Evolutionary conservation across 1,140 invertebrate genomes (phyloP).

Genomic region (Ceratina australensis): DNA sequence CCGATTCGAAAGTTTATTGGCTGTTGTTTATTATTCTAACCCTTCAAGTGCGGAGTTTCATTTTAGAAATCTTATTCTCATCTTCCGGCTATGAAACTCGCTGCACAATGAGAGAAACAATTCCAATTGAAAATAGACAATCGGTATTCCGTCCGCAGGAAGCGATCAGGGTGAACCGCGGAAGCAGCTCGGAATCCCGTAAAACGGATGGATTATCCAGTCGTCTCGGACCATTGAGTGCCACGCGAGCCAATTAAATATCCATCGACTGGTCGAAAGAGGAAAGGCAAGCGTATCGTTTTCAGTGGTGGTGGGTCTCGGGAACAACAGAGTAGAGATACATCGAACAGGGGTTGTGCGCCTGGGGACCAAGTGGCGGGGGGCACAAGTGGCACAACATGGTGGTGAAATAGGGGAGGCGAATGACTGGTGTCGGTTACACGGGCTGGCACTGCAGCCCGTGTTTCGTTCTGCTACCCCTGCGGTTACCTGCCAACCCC

Average conservation of each 20-base stretch:
- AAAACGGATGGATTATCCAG: conserved; percentile 19
- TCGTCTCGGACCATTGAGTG: conserved; percentile 20
- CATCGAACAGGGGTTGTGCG: conserved; percentile 29
- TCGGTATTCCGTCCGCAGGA: neutral
- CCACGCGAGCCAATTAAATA: conserved; percentile 42
- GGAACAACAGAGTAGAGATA: neutral
- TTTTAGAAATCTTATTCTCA: no score
- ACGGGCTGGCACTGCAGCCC: conserved; percentile 74
- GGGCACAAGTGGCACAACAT: conserved; percentile 76
- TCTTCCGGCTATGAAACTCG: no score
- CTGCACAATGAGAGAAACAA: no score
- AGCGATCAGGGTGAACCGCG: neutral
- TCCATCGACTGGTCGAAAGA: conserved; percentile 41
- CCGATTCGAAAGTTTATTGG: neutral
- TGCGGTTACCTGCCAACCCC: conserved; percentile 48
- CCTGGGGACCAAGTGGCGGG: conserved; percentile 47
- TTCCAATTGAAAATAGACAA: neutral
- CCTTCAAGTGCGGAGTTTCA: no score
- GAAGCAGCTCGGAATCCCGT: neutral
- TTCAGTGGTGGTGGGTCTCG: conserved; percentile 44
- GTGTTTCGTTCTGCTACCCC: conserved; percentile 54
- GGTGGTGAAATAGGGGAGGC: conserved; percentile 75
- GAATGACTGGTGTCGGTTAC: conserved; percentile 78
- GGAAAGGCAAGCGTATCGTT: conserved; percentile 63
- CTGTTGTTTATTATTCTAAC: no score